Conservation (phyloP, 2,888 invertebrate species). For the Orthosia gracilis region DNA sequence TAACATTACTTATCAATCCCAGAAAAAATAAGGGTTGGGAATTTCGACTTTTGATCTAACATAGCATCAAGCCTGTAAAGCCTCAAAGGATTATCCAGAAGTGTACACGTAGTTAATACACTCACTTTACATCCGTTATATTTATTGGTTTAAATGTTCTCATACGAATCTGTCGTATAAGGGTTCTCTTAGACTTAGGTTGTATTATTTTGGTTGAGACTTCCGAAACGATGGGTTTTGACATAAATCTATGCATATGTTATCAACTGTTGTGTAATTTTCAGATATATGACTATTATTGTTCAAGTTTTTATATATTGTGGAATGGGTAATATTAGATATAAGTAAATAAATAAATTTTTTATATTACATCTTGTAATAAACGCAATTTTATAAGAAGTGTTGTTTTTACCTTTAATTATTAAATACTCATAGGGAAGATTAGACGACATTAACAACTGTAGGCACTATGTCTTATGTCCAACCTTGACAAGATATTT, state of each 20-base stretch:
- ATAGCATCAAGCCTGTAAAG: neutral
- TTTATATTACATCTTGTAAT: constrained; percentile 70
- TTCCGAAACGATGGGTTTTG: constrained; percentile 17
- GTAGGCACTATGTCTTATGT: too few relatives aligned
- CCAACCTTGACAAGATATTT: too few relatives aligned
- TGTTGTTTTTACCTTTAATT: constrained; percentile 24
- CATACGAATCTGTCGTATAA: neutral
- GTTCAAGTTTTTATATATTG: constrained; percentile 73
- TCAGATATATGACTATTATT: constrained; percentile 64
- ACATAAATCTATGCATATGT: constrained; percentile 11
- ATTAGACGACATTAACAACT: too few relatives aligned
- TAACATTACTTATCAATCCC: neutral
- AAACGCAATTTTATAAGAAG: constrained; percentile 67
- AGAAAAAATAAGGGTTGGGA: neutral
- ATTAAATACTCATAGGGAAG: neutral
- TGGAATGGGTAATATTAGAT: constrained; percentile 77
- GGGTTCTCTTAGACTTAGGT: constrained; percentile 10
- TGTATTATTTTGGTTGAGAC: constrained; percentile 14
- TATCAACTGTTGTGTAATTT: constrained; percentile 59
- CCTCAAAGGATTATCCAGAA: neutral
- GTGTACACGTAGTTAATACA: neutral
- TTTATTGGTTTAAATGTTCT: constrained; percentile 13
- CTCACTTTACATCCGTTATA: neutral
- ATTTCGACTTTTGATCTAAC: neutral
- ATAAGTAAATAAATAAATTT: constrained; percentile 71